Base-by-base conservation (phyloP, 2,888 invertebrate species). In the Mythimna ferrago region DNA sequence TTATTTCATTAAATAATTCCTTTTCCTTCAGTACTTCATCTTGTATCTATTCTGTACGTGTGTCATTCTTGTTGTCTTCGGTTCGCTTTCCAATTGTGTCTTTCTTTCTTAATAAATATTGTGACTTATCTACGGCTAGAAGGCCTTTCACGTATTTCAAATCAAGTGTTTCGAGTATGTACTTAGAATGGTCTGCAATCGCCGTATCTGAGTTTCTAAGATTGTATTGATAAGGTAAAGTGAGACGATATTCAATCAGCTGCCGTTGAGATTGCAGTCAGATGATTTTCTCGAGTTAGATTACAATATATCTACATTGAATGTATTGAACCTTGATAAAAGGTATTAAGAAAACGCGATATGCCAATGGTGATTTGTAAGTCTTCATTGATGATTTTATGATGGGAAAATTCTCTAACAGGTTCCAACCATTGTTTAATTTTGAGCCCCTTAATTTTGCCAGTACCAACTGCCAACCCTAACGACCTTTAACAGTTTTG, bases 141-240 rank as follows among this genome's bases (percentile, higher is more conserved):
- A 56, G 11, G 9, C 51, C 44, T 21, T 14, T 54, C 32, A 35
- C 10, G 51, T 57, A n/a, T 67, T 74, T 64, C 44, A 66, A 35
- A 2, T 69, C 51, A 56, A 73, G 48, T 56, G 51, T 11, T 53
- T 57, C 53, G n/a, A 64, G 61, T 66, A 48, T 61, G 48, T 71
- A 21, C 58, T 66, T 61, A 53, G 19, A 69, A 44, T 44, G 19
- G 14, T 61, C 6, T 63, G 57, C 51, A 64, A 71, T 72, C 61
- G 53, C 38, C 19, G 19, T 68, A 68, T 73, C 73, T 58, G 44
- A 60, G 77, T 76, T 64, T 71, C 73, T 71, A 64, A 68, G 68
- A 82, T 79, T 73, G 66, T 71, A 58, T 79, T 63, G 76, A 80
- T 82, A 79, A 73, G 57, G 35, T 48, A 48, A 57, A 44, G 56